Percentiles rank a stretch among this genome's conserved stretches.
Conservation (phyloP, 2,113 vertebrate genomes). For the Hiodon alosoides region DNA sequence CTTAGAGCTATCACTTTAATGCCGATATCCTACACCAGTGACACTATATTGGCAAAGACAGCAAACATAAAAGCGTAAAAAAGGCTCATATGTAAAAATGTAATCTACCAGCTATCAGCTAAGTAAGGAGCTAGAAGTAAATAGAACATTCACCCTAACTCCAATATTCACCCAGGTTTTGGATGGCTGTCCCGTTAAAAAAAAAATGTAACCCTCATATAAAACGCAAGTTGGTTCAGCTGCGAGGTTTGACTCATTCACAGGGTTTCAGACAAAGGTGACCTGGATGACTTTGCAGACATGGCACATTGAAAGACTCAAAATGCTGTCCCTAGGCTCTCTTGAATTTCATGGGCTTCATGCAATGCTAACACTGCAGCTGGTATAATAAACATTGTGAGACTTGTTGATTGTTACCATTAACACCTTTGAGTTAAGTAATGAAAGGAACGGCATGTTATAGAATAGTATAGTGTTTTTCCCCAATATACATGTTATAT, state of each 20-base stretch:
- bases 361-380: no score
- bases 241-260: neutral
- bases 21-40: no score
- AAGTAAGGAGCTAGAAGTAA: neutral
- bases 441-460: no score
- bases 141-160: neutral
- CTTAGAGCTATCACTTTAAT: neutral
- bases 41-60: neutral
- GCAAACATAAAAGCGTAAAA: neutral
- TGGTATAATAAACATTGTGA: no score
- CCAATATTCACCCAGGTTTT: neutral
- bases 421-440: no score
- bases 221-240: neutral
- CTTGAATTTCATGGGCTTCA: no score
- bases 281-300: neutral
- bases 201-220: neutral
- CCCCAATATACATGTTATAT: no score
- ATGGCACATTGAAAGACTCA: neutral
- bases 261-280: neutral
- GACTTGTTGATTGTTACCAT: no score
- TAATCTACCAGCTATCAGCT: neutral
- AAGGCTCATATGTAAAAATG: neutral
- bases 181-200: neutral
- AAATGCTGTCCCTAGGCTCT: neutral
- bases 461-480: no score